phyloP scores from a whole-genome alignment of 2,797 vertebrate species.

The Limnodromus scolopaceus region DNA sequence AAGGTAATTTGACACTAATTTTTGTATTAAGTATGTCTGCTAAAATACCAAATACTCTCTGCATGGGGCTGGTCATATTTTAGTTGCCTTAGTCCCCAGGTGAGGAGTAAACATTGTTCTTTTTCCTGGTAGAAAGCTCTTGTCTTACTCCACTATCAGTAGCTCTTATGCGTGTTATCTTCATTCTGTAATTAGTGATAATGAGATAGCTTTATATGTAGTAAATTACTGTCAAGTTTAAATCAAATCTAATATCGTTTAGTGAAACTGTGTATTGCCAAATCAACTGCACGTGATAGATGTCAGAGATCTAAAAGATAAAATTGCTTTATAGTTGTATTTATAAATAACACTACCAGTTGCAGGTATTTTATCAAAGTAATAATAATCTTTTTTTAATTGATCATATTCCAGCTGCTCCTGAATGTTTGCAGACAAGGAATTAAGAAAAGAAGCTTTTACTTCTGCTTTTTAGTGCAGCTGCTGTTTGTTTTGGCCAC shows the following conservation, averaged over 20 bases:
- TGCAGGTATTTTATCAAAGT: neutral
- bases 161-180: neutral
- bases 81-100: neutral
- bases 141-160: neutral
- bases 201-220: slow-evolving; percentile 1
- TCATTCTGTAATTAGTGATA: slow-evolving; percentile 31
- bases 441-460: neutral
- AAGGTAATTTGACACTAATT: neutral
- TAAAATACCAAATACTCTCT: neutral
- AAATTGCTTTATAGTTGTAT: neutral
- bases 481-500: neutral
- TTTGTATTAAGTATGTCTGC: neutral
- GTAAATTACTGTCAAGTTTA: slow-evolving; percentile 20
- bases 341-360: neutral
- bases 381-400: neutral
- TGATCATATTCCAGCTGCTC: neutral
- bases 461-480: neutral
- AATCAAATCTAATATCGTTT: slow-evolving; percentile 19
- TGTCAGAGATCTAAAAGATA: slow-evolving; percentile 12
- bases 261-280: neutral
- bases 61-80: neutral
- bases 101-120: neutral
- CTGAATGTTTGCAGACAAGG: neutral
- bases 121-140: neutral
- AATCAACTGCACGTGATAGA: neutral